phyloP scores from a whole-genome alignment of 2,113 vertebrate species.

The Tichodroma muraria region DNA sequence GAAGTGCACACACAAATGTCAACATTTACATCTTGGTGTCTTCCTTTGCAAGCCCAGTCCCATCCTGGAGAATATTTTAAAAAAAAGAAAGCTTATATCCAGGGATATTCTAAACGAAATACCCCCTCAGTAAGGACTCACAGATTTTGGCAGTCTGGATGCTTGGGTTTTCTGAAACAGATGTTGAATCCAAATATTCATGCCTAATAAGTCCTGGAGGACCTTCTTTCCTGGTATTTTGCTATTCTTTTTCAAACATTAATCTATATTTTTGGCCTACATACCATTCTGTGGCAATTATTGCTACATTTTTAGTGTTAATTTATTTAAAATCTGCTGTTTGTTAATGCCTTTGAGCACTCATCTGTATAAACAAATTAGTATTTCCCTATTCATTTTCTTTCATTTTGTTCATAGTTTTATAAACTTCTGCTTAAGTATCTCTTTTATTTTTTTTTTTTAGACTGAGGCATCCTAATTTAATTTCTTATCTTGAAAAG shows the following conservation, averaged over 20 bases:
- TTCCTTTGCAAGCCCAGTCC: neutral
- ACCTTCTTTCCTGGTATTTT: neutral
- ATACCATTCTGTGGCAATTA: neutral
- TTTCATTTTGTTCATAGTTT: neutral
- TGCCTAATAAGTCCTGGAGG: neutral
- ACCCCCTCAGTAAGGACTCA: neutral
- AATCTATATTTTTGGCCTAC: neutral
- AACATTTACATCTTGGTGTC: neutral
- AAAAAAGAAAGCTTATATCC: neutral
- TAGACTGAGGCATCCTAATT: neutral
- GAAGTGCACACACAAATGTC: neutral
- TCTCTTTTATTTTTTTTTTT: neutral
- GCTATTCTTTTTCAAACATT: neutral
- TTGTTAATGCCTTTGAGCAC: neutral
- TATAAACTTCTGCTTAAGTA: neutral
- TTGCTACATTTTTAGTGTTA: neutral
- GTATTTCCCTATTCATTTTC: neutral
- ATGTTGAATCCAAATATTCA: neutral
- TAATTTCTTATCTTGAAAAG: neutral
- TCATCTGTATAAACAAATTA: neutral
- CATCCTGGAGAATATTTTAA: neutral
- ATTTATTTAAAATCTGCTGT: slow-evolving; percentile 7
- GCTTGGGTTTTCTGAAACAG: neutral
- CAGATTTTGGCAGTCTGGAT: neutral
- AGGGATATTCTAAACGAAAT: neutral